Base-by-base conservation (phyloP, 2,797 vertebrate genomes). In the Florisuga fusca region DNA sequence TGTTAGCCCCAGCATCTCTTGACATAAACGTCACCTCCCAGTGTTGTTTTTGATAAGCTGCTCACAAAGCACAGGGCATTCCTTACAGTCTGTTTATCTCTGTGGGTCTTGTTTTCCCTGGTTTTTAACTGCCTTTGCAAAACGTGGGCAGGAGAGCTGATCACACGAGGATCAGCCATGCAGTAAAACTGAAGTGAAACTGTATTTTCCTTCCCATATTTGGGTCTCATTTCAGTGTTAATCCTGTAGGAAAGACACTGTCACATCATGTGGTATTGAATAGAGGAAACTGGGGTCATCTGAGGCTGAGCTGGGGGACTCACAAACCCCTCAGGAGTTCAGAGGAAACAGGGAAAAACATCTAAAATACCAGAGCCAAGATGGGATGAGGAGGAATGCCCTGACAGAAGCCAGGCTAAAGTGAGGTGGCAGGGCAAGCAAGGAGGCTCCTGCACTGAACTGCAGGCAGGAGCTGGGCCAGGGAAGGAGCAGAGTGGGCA, bases 141-240 rank as follows among this genome's bases (percentile, higher is more conserved):
- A 82, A 46, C 6, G 9, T 2, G 29, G 14, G 22, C 34, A n/a
- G 62, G 8, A 27, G 36, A 83, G 20, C 45, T 68, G 38, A 38
- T 92, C 73, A 90, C 53, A 66, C 0, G 0, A 62, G 36, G 12
- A 10, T 84, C 85, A 89, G n/a, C 62, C 12, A 29, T 2, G 4
- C 38, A 64, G 33, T 26, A 85, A 96, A 89, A 77, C 53, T 61
- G 93, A 95, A 93, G 76, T 85, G 79, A 93, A 94, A 87, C 64
- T 1, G 0, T 67, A 10, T 84, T 89, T 76, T 84, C 15, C 46
- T 73, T 90, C 73, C 72, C 41, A 43, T 2, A 58, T 73, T 54
- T 80, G 51, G 59, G 63, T 91, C 82, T 43, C 55, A 27, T 45
- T 62, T 61, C 26, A 45, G n/a, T 21, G 27, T 26, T 48, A 72